Conservation (phyloP, 2,888 invertebrate genomes). For the Drosophila infuscata region DNA sequence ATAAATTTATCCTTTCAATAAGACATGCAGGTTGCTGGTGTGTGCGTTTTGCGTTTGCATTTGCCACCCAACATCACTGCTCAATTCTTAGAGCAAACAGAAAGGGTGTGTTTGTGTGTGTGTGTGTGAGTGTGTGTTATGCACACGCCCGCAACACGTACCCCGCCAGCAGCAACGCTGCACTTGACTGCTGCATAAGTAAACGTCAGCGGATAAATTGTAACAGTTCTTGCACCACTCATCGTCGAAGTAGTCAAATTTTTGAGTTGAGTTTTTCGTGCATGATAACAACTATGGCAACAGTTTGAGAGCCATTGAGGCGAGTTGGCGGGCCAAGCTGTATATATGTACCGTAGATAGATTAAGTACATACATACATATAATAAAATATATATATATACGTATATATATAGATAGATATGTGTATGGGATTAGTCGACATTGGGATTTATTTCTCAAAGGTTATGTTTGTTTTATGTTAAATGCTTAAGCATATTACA, state of each 20-base stretch:
- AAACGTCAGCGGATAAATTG: constrained; percentile 71
- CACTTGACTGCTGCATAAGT: constrained; percentile 60
- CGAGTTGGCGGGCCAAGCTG: constrained; percentile 47
- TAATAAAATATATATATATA: neutral
- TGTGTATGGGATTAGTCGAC: constrained; percentile 2
- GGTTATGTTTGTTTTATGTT: constrained; percentile 84
- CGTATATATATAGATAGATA: neutral
- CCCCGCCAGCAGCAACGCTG: constrained; percentile 5
- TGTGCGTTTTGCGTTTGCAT: constrained; percentile 38
- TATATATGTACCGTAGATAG: neutral
- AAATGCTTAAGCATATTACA: constrained; percentile 82
- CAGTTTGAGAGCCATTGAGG: constrained; percentile 78
- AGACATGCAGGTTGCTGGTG: constrained; percentile 59
- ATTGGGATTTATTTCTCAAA: constrained; percentile 63
- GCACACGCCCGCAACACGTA: constrained; percentile 51
- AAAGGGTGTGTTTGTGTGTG: constrained; percentile 26
- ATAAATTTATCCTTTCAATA: constrained; percentile 77
- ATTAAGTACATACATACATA: neutral
- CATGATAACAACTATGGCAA: constrained; percentile 79
- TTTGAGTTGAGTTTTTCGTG: constrained; percentile 74
- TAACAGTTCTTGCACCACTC: constrained; percentile 62
- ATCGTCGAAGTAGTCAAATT: constrained; percentile 56
- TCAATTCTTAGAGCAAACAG: constrained; percentile 78
- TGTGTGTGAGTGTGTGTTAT: constrained; percentile 15
- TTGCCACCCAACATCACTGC: constrained; percentile 56